These are phyloP conservation scores for Lytechinus variegatus DNA, from an alignment of 35 echinoderm and acorn worm genomes.

Conservation along the genomic window DNA sequence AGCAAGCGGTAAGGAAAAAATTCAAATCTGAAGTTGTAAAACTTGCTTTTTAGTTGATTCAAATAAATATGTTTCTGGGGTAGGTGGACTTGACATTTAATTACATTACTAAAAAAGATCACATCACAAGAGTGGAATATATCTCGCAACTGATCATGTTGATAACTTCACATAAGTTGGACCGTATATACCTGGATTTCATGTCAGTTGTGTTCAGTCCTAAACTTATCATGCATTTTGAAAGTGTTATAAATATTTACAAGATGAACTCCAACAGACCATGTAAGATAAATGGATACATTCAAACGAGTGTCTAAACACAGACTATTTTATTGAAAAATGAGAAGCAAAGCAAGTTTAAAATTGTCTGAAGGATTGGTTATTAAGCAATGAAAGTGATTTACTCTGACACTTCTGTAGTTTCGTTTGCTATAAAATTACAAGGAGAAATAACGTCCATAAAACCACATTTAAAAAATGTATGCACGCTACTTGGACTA, in stretches of 20 bases:
- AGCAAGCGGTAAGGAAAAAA: too few relatives aligned
- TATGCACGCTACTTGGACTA: neutral
- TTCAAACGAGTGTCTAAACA: neutral
- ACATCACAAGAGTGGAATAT: too few relatives aligned
- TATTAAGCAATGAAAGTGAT: neutral
- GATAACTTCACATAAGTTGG: too few relatives aligned
- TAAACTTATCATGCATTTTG: neutral
- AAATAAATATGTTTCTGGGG: too few relatives aligned
- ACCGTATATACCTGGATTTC: too few relatives aligned
- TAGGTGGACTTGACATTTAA: too few relatives aligned
- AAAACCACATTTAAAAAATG: neutral
- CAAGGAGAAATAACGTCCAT: neutral
- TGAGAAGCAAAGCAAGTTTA: neutral
- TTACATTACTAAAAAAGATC: too few relatives aligned
- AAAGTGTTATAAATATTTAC: neutral
- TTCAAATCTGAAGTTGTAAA: too few relatives aligned
- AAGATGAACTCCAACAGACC: neutral
- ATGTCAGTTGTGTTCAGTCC: neutral
- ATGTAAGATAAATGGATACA: neutral
- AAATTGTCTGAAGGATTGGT: neutral
- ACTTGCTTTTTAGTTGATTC: too few relatives aligned
- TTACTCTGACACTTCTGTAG: neutral
- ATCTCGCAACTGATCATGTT: too few relatives aligned
- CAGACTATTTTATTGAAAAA: neutral
- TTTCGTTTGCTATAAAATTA: neutral